Percentiles rank a stretch among this genome's conserved stretches.
phyloP scores from a whole-genome alignment of 2,888 invertebrate species.

The Matsumyia berberina region DNA sequence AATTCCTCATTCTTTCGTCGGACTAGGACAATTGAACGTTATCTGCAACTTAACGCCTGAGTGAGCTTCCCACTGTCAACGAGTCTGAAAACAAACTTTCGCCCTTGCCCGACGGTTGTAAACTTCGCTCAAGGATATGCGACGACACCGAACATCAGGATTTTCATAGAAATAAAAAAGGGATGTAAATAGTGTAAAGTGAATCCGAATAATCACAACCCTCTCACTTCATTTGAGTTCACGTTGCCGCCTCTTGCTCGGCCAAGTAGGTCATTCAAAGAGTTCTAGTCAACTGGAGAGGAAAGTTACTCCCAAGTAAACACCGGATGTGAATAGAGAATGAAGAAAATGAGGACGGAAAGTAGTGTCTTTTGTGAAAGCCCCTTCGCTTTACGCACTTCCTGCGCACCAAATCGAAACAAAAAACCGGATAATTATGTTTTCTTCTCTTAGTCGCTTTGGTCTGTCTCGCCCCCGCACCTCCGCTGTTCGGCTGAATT shows the following conservation, averaged over 20 bases:
- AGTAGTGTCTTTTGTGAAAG: not conserved
- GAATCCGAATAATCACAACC: slow-evolving; percentile 7
- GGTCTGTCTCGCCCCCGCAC: not conserved
- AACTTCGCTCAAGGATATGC: slow-evolving; percentile 27
- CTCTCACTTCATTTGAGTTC: not conserved
- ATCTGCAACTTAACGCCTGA: slow-evolving; percentile 19
- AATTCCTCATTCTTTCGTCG: slow-evolving; percentile 3
- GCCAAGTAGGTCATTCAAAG: slow-evolving; percentile 20
- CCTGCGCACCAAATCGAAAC: slow-evolving; percentile 28
- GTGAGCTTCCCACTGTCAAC: not conserved
- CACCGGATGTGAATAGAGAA: slow-evolving; percentile 22
- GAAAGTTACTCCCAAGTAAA: slow-evolving; percentile 4
- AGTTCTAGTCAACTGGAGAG: not conserved
- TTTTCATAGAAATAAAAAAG: not conserved
- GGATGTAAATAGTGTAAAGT: not conserved
- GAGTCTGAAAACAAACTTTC: slow-evolving; percentile 15
- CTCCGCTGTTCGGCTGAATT: slow-evolving; percentile 6
- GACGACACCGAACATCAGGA: not conserved
- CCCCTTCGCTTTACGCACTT: slow-evolving; percentile 5
- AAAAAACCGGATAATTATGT: slow-evolving; percentile 40
- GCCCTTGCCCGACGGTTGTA: not conserved
- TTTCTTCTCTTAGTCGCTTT: not conserved
- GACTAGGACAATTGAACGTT: slow-evolving; percentile 10
- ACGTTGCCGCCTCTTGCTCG: not conserved
- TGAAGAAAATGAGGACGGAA: not conserved